Conservation (phyloP, 2,888 invertebrate species). For the Cantharis flavilabris region DNA sequence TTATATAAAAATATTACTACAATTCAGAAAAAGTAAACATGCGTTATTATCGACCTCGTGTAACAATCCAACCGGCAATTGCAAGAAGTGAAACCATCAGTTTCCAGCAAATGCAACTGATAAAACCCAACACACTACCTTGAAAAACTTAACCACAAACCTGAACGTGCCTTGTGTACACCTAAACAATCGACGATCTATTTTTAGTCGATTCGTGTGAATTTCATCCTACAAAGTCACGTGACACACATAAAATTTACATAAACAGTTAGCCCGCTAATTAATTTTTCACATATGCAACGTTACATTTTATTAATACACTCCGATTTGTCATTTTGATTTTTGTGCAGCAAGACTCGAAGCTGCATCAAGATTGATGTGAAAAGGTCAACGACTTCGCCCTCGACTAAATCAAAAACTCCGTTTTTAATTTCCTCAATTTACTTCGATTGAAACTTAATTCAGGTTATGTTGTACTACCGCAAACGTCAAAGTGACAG, state of each 20-base stretch:
- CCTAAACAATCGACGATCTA: neutral
- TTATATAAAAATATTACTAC: neutral
- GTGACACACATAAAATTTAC: conserved; percentile 2
- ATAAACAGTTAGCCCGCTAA: neutral
- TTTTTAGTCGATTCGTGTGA: neutral
- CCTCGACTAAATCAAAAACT: neutral
- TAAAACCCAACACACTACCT: neutral
- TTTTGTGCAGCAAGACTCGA: neutral
- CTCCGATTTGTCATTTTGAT: neutral
- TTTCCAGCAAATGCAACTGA: neutral
- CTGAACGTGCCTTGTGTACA: neutral
- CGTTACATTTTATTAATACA: neutral
- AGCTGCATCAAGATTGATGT: neutral
- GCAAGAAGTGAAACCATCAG: neutral
- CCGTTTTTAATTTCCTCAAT: neutral
- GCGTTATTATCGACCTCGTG: neutral
- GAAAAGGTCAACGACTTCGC: neutral
- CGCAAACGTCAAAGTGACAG: neutral
- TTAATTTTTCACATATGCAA: neutral
- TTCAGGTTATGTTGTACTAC: neutral
- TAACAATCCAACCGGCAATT: neutral
- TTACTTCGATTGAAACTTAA: neutral
- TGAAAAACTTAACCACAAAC: neutral
- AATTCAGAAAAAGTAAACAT: neutral
- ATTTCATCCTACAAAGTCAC: neutral